These are phyloP conservation scores for Oasisia sp. DNA, from an alignment of 2,888 invertebrate species.

Conservation along the genomic window DNA sequence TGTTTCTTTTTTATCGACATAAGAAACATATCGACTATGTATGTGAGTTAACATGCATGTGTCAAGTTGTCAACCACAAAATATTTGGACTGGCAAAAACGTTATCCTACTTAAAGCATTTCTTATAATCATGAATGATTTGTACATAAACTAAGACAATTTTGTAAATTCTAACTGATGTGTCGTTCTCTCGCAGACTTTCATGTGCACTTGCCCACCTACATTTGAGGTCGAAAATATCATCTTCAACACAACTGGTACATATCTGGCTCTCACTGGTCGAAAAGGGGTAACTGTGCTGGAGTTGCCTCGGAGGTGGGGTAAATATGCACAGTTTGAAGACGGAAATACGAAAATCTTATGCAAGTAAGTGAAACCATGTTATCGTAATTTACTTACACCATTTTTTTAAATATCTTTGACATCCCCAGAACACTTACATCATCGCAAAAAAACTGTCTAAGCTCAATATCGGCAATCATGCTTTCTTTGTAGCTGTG, in stretches of 20 bases:
- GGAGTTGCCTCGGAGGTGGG: constrained; percentile 79
- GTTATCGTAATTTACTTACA: background rate
- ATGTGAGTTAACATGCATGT: no score
- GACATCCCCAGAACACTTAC: no score
- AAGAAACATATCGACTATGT: no score
- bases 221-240: constrained; percentile 77
- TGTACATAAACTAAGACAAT: background rate
- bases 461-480: no score
- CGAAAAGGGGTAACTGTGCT: constrained; percentile 76
- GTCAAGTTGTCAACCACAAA: no score
- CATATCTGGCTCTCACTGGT: constrained; percentile 78
- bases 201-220: constrained; percentile 77
- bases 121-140: background rate
- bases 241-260: constrained; percentile 74
- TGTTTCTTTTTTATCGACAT: no score
- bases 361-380: constrained; percentile 75
- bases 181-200: constrained; percentile 71
- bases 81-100: no score
- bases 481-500: no score
- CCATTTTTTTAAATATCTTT: background rate
- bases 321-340: constrained; percentile 74
- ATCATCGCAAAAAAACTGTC: no score
- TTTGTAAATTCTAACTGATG: background rate
- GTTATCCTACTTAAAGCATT: background rate
- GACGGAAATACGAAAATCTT: constrained; percentile 76